Evolutionary conservation across 1,140 invertebrate species (phyloP), one percentile per base, ranked within the genome.

Genomic region (Brachionus manjavacas): DNA sequence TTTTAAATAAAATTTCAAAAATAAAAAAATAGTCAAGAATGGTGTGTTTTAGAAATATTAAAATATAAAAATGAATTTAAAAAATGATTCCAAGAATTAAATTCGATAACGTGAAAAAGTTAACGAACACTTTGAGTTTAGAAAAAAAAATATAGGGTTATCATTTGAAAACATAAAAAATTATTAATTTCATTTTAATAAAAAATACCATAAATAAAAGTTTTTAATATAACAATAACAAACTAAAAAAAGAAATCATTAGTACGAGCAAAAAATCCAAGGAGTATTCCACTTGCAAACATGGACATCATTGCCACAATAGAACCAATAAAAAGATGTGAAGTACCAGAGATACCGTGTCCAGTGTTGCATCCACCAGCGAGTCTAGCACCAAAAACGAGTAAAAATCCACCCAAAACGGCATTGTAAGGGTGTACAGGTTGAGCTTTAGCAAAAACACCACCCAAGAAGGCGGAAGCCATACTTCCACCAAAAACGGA

Each of bases 341-440:
- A 55, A 12, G 78, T 64, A 4, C 78, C 78, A 20, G 78, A 80
- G 6, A 80, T 60, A 8, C 78, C 78, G 41, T 80, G 78, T 35
- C 78, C 78, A n/a, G 78, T 60, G 20, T 60, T 80, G 31, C 78
- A 80, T 39, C 78, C 78, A 35, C 78, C 78, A 8, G 78, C 78
- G 4, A 64, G n/a, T 39, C 78, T 31, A 39, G 78, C 78, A 35
- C 78, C 78, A 64, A 80, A 80, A 55, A 80, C 78, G 0, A 80
- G 35, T n/a, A 80, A 41, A 64, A 80, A 80, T 35, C 78, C 78
- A 16, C 78, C 78, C 35, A 80, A 39, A 60, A 60, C 28, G 7
- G 49, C 25, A 80, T 80, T 80, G 55, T 35, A 80, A 16, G 49
- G 25, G 39, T 64, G n/a, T 12, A 41, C 35, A 20, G 16, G 31